Evolutionary conservation across 2,888 invertebrate genomes (phyloP), one percentile per base, ranked within the genome.

Genomic region (Drosophila peninsularis): DNA sequence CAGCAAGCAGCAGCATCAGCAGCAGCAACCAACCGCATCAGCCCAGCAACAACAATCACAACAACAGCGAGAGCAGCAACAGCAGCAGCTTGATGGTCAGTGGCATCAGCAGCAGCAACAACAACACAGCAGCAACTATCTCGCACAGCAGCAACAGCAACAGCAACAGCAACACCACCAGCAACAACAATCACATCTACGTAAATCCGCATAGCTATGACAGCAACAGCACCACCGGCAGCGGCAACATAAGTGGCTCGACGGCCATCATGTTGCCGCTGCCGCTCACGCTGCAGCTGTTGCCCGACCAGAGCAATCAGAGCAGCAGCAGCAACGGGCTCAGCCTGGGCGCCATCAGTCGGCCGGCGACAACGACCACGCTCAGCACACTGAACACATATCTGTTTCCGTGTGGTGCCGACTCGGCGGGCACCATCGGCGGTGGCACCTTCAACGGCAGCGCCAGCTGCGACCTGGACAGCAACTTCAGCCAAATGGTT

Each of bases 401-500:
- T 92, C 91, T 92, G 13, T 91, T 91, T 63, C 92, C 92, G 42
- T 90, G 90, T 53, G 88, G 90, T n/a, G 82, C 88, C 71, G 90
- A 88, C 30, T 89, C 89, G 7, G 81, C 86, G 5, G 90, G 90
- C 72, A 88, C 88, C 52, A 87, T 90, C 32, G 90, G 90, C 5
- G 90, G 83, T 14, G 75, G 85, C 57, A 89, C 88, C 6, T 78
- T 89, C 57, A 86, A 88, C 37, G 91, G 90, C 71, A 91, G 89
- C 74, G 79, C 81, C 67, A 91, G 91, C 55, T 91, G 90, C 64
- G 91, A 91, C 60, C 82, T 91, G 61, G 92, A 92, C 67, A 91
- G 91, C 79, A 91, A 91, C 45, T 92, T 91, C 47, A 92, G 92
- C 61, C 91, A 91, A 66, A 91, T 92, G 90, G 91, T 91, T 11